Percentiles rank a stretch among this genome's conserved stretches.
Evolutionary conservation across 2,888 invertebrate species (phyloP).

Genomic region (Incurvaria masculella): DNA sequence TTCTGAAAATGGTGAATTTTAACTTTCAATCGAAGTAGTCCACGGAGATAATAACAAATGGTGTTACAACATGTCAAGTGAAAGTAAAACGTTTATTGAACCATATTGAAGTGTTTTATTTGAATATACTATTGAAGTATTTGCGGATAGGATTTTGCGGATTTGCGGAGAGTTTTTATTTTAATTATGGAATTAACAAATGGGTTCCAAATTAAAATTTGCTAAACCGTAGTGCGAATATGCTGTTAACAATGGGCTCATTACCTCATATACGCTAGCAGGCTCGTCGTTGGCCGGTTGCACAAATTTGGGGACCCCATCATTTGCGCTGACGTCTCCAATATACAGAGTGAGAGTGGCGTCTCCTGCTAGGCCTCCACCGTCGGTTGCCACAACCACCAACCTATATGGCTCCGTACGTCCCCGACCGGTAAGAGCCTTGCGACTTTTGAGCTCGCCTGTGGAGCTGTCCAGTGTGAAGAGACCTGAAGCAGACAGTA

Average conservation of each 20-base stretch:
- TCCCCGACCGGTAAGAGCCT: constrained; percentile 70
- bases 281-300: constrained; percentile 66
- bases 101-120: no score
- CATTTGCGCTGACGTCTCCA: constrained; percentile 77
- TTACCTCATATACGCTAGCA: constrained; percentile 67
- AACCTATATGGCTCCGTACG: constrained; percentile 70
- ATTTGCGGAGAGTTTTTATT: no score
- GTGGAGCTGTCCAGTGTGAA: constrained; percentile 64
- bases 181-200: no score
- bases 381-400: constrained; percentile 66
- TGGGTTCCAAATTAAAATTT: no score
- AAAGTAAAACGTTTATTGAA: no score
- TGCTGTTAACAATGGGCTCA: no score
- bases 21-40: neutral
- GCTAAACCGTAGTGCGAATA: no score
- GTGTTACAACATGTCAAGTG: no score
- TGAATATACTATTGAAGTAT: no score
- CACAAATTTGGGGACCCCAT: constrained; percentile 74
- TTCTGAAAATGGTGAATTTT: constrained; percentile 46
- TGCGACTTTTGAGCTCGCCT: constrained; percentile 66
- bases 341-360: constrained; percentile 64
- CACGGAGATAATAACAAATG: no score
- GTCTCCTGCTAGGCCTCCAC: constrained; percentile 63
- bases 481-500: constrained; percentile 47
- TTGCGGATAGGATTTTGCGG: no score